A percentile compares a stretch with the other conserved stretches of the same genome.
Evolutionary conservation across 2,888 invertebrate species (phyloP).

Genomic region (Branchellion lobata): DNA sequence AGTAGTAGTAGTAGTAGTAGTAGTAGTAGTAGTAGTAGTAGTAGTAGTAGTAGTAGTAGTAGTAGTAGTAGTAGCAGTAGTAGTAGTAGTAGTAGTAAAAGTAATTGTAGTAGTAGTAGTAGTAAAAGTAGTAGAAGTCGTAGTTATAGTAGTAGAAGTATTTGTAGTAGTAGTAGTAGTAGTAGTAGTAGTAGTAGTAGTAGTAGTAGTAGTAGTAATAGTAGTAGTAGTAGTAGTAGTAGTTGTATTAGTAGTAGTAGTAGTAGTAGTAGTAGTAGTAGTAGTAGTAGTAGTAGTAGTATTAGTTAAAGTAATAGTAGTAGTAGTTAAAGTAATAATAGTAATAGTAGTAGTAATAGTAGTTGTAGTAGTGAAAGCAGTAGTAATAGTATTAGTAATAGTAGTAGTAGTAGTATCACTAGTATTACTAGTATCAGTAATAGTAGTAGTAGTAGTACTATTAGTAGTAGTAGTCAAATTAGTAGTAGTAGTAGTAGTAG

Average conservation of each 20-base stretch:
- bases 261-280: background rate
- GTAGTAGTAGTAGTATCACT: too few relatives aligned
- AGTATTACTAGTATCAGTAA: too few relatives aligned
- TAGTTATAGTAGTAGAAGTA: background rate
- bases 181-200: background rate
- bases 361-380: too few relatives aligned
- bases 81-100: background rate
- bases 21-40: background rate
- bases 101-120: background rate
- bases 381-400: too few relatives aligned
- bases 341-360: background rate
- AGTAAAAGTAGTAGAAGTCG: background rate
- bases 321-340: background rate
- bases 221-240: slow-evolving; percentile 1
- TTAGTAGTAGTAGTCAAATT: too few relatives aligned
- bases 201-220: background rate
- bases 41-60: background rate
- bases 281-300: background rate
- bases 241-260: background rate
- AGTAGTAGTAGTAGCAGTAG: background rate
- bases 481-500: too few relatives aligned
- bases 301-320: background rate
- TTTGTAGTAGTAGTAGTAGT: background rate
- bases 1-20: background rate
- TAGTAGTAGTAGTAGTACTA: too few relatives aligned